phyloP scores from a whole-genome alignment of 2,797 vertebrate genomes.

The Sebastes kiyomatsui region DNA sequence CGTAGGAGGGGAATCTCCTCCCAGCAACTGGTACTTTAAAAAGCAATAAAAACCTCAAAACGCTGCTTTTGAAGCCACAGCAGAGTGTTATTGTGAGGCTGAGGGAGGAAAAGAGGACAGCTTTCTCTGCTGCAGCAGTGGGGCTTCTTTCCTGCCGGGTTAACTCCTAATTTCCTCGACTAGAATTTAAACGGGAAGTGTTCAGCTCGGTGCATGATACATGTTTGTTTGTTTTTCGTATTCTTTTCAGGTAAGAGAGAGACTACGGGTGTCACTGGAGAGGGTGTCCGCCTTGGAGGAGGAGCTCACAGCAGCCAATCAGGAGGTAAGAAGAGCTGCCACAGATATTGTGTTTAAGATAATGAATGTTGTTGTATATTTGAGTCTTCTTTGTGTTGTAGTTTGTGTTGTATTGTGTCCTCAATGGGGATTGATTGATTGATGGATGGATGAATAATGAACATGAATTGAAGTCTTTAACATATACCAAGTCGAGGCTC shows the following conservation, averaged over 20 bases:
- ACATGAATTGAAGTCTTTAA: neutral
- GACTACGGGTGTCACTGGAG: constrained; percentile 97
- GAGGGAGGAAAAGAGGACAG: neutral
- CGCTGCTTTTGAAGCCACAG: constrained; percentile 21
- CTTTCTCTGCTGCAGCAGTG: neutral
- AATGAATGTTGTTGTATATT: neutral
- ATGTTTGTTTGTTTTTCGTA: constrained; percentile 69
- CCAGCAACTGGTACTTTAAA: constrained; percentile 20
- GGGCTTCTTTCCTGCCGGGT: neutral
- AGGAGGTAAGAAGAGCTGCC: constrained; percentile 90
- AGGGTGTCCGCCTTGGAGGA: constrained; percentile 98
- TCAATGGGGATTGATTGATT: neutral
- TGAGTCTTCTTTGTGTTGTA: neutral
- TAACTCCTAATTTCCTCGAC: neutral
- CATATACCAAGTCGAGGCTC: neutral
- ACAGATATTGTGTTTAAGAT: neutral
- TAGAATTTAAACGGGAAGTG: neutral
- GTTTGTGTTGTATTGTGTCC: neutral
- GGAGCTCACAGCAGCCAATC: constrained; percentile 97
- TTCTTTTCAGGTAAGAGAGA: constrained; percentile 91
- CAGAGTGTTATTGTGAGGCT: constrained; percentile 25
- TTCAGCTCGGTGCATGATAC: neutral
- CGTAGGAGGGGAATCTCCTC: constrained; percentile 19
- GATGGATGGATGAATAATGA: neutral
- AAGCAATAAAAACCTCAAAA: constrained; percentile 31